Base-by-base conservation (phyloP, 2,888 invertebrate genomes). In the Corbicula japonica region DNA sequence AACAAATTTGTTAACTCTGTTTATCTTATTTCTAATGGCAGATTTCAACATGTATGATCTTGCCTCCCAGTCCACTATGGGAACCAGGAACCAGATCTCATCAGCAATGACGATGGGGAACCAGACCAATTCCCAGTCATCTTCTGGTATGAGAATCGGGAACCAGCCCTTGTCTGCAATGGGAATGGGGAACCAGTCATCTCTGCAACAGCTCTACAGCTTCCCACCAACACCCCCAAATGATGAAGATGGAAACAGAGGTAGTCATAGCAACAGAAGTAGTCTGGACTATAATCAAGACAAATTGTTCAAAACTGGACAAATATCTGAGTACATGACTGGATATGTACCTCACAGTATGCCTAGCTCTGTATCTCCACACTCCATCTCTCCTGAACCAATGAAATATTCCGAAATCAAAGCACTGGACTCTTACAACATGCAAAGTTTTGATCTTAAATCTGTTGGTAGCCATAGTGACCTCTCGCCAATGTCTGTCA, bases 171-270 rank as follows among this genome's bases (percentile, higher is more conserved):
- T n/a, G n/a, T n/a, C n/a, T n/a, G n/a, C n/a, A n/a, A n/a, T n/a
- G n/a, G n/a, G n/a, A n/a, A n/a, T n/a, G n/a, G n/a, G n/a, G n/a
- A n/a, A n/a, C n/a, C n/a, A n/a, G n/a, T 32, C 63, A 3, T 50
- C 65, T 35, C 56, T 62, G 48, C 76, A 61, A 23, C 38, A 41
- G 26, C 41, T 74, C 60, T 65, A 74, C 52, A 69, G 60, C 44
- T 79, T 83, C 35, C 83, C 83, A 12, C 79, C 83, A 30, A 83
- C 79, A 23, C 83, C 83, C 34, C 83, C 83, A 23, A 79, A 83
- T 30, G 83, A 79, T 23, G 71, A 76, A 18, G 48, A 58, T n/a
- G n/a, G n/a, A n/a, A n/a, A n/a, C 18, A 56, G 60, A 50, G 46
- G 66, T 32, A 60, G 46, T 28, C 65, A 58, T 34, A 71, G 70